Conservation (phyloP, 2,888 invertebrate species). For the Merodon equestris region DNA sequence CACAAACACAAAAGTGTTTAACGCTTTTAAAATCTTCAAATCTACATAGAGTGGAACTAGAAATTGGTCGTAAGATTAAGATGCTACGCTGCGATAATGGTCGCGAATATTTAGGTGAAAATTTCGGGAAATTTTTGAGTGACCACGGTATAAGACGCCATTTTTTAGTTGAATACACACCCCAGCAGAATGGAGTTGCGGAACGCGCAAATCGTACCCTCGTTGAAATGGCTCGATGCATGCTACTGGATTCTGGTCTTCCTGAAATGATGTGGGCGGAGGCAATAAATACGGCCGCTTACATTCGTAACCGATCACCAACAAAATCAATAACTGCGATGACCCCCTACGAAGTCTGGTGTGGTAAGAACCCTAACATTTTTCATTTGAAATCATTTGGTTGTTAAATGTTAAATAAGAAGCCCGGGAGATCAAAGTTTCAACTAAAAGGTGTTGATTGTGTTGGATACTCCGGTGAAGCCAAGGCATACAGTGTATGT, state of each 20-base stretch:
- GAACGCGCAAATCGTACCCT: conserved; percentile 36
- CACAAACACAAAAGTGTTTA: conserved; percentile 2
- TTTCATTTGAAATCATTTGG: no score
- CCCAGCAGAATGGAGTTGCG: conserved; percentile 42
- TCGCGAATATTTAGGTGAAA: conserved; percentile 19
- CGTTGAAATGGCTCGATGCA: conserved; percentile 70
- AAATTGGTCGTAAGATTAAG: conserved; percentile 40
- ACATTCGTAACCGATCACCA: not conserved
- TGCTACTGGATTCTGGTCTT: conserved; percentile 68
- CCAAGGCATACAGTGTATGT: no score
- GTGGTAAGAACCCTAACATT: not conserved
- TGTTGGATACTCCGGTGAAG: no score
- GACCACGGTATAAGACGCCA: conserved; percentile 31
- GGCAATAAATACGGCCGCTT: conserved; percentile 28
- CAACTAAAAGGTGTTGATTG: no score
- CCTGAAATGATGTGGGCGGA: conserved; percentile 67
- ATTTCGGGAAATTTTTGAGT: conserved; percentile 34
- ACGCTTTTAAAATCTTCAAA: conserved; percentile 37
- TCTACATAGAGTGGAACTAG: conserved; percentile 22
- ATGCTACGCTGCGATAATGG: conserved; percentile 31
- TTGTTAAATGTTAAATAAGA: no score
- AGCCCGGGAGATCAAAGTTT: no score
- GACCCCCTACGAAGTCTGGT: not conserved
- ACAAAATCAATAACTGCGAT: not conserved
- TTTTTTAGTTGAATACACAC: conserved; percentile 31